Evolutionary conservation across 2,113 vertebrate genomes (phyloP).

Genomic region (Salvator merianae): DNA sequence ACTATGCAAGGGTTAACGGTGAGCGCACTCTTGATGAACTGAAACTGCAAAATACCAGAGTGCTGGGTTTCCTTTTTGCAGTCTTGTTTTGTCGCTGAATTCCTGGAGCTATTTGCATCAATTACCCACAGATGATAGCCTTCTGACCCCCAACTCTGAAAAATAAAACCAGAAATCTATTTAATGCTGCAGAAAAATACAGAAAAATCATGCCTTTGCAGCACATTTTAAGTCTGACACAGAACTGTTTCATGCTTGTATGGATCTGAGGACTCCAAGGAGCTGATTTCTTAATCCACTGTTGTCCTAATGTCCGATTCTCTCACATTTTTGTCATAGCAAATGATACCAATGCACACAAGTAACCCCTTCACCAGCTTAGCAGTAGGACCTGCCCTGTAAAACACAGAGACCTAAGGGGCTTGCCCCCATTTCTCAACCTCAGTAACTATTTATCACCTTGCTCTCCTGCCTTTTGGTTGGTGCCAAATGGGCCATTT

Average conservation of each 20-base stretch:
- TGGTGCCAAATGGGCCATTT: not conserved
- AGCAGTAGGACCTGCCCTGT: not conserved
- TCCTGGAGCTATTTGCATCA: conserved; percentile 69
- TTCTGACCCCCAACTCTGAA: conserved; percentile 96
- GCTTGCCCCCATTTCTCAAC: not conserved
- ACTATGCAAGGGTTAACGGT: conserved; percentile 98
- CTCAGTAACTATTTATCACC: not conserved
- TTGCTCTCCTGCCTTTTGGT: not conserved
- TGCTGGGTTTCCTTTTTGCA: conserved; percentile 68
- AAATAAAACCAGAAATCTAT: not conserved
- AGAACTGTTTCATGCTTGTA: not conserved
- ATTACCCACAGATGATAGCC: conserved; percentile 97
- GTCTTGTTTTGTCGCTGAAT: conserved; percentile 59
- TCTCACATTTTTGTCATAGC: too few relatives aligned
- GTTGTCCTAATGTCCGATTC: too few relatives aligned
- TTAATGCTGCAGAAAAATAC: not conserved
- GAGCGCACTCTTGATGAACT: conserved; percentile 97
- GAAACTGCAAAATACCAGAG: conserved; percentile 91
- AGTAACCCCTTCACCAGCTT: too few relatives aligned
- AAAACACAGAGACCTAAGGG: not conserved
- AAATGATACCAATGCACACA: not conserved
- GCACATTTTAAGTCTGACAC: not conserved
- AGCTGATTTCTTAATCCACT: not conserved
- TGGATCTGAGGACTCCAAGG: not conserved
- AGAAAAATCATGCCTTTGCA: conserved; percentile 13